A percentile compares a stretch with the other conserved stretches of the same genome.
Evolutionary conservation across 2,888 invertebrate species (phyloP).

Genomic region (Polydrusus pterygomalis): DNA sequence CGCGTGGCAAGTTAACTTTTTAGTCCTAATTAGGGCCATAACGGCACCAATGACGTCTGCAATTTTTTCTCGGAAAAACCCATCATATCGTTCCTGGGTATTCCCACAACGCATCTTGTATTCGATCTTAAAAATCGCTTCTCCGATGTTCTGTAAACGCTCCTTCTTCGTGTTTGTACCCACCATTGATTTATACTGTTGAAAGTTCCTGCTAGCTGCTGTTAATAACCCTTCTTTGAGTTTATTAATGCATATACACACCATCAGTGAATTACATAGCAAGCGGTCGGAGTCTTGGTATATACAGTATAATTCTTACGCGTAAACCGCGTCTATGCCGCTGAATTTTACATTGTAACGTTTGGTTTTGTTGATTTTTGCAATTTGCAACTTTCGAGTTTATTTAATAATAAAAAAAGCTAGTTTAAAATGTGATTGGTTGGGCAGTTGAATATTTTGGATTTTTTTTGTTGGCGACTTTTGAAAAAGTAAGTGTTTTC

Average conservation of each 20-base stretch:
- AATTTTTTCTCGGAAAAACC: neutral
- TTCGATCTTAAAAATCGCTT: neutral
- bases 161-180: slow-evolving; percentile 14
- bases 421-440: slow-evolving; percentile 3
- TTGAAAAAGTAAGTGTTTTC: neutral
- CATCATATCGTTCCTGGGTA: neutral
- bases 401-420: neutral
- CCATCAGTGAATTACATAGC: slow-evolving; percentile 22
- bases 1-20: neutral
- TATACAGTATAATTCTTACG: slow-evolving; percentile 4
- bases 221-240: slow-evolving; percentile 44
- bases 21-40: too few species aligned
- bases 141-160: neutral
- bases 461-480: slow-evolving; percentile 2
- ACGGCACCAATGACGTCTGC: neutral
- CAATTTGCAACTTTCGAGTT: neutral
- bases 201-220: slow-evolving; percentile 40
- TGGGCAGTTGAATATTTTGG: neutral
- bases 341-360: neutral
- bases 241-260: slow-evolving; percentile 33
- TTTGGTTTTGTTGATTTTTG: neutral
- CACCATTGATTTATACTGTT: slow-evolving; percentile 22
- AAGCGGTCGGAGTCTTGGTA: neutral
- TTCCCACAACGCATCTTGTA: neutral
- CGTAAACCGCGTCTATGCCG: neutral